Evolutionary conservation across 2,888 invertebrate species (phyloP).

Genomic region (Biston stratarius): DNA sequence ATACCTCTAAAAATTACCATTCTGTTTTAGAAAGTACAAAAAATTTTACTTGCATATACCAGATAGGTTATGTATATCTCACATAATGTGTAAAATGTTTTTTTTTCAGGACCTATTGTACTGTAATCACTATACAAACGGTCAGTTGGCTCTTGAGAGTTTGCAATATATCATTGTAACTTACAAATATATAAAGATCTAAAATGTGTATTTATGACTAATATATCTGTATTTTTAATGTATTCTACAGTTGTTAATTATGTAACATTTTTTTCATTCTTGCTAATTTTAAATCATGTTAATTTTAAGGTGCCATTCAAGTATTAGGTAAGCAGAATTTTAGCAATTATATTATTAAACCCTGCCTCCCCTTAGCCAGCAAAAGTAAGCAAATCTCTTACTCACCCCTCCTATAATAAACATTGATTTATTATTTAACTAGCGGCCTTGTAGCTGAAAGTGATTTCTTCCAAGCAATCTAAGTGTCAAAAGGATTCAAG

Average conservation of each 20-base stretch:
- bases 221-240: not conserved
- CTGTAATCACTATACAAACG: not conserved
- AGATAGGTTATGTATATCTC: not conserved
- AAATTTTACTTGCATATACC: not conserved
- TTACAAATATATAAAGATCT: not conserved
- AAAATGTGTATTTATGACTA: constrained; percentile 4
- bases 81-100: not conserved
- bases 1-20: not conserved
- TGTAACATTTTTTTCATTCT: not conserved
- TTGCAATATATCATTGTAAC: not conserved
- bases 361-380: no score
- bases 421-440: no score
- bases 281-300: constrained; percentile 2
- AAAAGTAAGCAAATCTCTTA: no score
- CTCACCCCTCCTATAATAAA: no score
- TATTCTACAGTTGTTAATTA: constrained; percentile 6
- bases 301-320: not conserved
- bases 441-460: no score
- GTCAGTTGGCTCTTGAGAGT: not conserved
- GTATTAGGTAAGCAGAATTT: no score
- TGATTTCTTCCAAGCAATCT: no score
- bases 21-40: not conserved
- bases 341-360: no score
- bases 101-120: not conserved
- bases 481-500: no score